Conservation (phyloP, 1,140 invertebrate species). For the Drosophila cardini region DNA sequence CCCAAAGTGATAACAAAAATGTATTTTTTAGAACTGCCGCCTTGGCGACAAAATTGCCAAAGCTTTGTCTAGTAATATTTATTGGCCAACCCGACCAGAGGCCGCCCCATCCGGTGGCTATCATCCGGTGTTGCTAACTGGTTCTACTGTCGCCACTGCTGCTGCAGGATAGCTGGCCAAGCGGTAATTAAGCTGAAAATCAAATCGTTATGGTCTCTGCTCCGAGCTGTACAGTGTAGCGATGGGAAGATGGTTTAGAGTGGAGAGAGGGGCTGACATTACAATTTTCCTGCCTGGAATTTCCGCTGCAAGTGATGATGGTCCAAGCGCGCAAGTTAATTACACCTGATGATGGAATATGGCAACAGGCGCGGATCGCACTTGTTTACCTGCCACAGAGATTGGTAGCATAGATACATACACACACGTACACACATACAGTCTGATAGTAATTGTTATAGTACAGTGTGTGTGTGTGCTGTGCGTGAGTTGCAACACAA, state of each 20-base stretch:
- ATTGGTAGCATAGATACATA: constrained; percentile 60
- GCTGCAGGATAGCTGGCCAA: constrained; percentile 57
- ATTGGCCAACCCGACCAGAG: constrained; percentile 50
- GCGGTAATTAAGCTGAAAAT: constrained; percentile 70
- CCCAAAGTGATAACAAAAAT: constrained; percentile 67
- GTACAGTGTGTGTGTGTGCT: constrained; percentile 17
- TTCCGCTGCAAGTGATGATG: constrained; percentile 61
- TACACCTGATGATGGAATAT: constrained; percentile 68
- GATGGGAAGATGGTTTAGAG: neutral
- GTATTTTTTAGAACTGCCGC: constrained; percentile 59
- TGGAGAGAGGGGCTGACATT: constrained; percentile 24
- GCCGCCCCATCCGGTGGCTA: constrained; percentile 68
- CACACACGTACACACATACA: constrained; percentile 18
- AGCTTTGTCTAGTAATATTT: constrained; percentile 26
- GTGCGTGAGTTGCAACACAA: constrained; percentile 31
- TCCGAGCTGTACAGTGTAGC: too few relatives aligned
- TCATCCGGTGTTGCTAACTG: constrained; percentile 75
- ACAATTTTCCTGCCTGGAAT: constrained; percentile 80
- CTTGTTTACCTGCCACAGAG: constrained; percentile 46
- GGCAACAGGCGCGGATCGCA: constrained; percentile 49
- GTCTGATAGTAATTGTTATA: constrained; percentile 64
- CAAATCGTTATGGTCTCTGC: constrained; percentile 69
- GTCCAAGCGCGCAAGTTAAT: constrained; percentile 60
- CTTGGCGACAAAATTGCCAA: constrained; percentile 46
- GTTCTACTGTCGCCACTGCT: constrained; percentile 41